Conservation (phyloP, 2,113 vertebrate genomes). For the Thinocorus orbignyianus region DNA sequence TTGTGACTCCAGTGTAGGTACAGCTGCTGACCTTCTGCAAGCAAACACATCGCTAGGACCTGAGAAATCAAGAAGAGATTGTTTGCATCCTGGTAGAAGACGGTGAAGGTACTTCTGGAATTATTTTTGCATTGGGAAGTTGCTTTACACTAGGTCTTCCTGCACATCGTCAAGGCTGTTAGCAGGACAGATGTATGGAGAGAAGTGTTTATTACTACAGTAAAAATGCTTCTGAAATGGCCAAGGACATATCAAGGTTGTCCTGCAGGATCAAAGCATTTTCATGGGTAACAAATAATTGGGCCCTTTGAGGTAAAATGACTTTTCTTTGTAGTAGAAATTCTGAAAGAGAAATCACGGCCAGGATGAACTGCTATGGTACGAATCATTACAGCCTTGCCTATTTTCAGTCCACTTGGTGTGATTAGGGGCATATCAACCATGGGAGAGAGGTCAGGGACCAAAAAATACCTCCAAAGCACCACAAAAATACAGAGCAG, state of each 20-base stretch:
- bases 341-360: background rate
- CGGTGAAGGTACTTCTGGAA: background rate
- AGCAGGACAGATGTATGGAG: background rate
- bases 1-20: slow-evolving; percentile 90
- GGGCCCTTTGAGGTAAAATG: background rate
- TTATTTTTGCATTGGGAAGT: background rate
- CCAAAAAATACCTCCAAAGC: background rate
- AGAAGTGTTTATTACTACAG: background rate
- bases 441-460: background rate
- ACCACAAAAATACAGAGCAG: background rate
- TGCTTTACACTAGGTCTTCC: background rate
- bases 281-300: background rate
- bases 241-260: background rate
- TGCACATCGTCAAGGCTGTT: background rate
- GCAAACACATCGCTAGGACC: slow-evolving; percentile 85
- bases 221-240: background rate
- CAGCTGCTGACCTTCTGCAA: slow-evolving; percentile 85
- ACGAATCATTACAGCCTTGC: background rate
- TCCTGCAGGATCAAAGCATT: background rate
- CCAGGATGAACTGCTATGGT: background rate
- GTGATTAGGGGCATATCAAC: background rate
- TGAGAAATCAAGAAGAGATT: slow-evolving; percentile 63
- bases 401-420: background rate
- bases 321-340: background rate
- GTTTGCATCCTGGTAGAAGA: background rate